phyloP scores from a whole-genome alignment of 2,888 invertebrate genomes.

The Diarsia rubi region DNA sequence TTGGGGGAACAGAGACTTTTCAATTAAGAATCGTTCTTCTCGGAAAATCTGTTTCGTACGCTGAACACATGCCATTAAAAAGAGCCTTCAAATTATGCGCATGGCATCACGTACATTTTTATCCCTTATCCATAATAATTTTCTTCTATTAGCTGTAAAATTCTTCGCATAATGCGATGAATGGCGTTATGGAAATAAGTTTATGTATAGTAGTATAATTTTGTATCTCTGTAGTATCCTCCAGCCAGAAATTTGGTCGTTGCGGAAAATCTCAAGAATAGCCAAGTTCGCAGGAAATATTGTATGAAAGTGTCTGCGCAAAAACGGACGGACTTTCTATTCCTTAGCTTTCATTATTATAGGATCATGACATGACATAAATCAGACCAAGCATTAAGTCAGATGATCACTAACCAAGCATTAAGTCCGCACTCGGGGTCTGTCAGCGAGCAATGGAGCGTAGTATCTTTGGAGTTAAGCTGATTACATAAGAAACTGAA shows the following conservation, averaged over 20 bases:
- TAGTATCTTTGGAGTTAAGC: too few relatives aligned
- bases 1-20: conserved; percentile 17
- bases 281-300: not conserved
- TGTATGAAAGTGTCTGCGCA: not conserved
- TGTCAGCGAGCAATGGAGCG: too few relatives aligned
- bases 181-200: not conserved
- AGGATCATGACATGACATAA: too few relatives aligned
- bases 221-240: not conserved
- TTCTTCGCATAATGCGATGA: not conserved
- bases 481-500: too few relatives aligned
- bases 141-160: conserved; percentile 26
- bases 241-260: not conserved
- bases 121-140: conserved; percentile 32
- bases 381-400: too few relatives aligned
- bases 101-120: conserved; percentile 40
- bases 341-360: not conserved
- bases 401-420: too few relatives aligned
- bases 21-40: not conserved
- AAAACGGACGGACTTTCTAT: not conserved
- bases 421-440: too few relatives aligned
- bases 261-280: not conserved
- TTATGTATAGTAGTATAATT: not conserved
- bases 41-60: not conserved
- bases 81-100: conserved; percentile 52
- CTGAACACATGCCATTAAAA: conserved; percentile 34